Conservation (phyloP, 2,797 vertebrate species). For the Pseudochaenichthys georgianus region DNA sequence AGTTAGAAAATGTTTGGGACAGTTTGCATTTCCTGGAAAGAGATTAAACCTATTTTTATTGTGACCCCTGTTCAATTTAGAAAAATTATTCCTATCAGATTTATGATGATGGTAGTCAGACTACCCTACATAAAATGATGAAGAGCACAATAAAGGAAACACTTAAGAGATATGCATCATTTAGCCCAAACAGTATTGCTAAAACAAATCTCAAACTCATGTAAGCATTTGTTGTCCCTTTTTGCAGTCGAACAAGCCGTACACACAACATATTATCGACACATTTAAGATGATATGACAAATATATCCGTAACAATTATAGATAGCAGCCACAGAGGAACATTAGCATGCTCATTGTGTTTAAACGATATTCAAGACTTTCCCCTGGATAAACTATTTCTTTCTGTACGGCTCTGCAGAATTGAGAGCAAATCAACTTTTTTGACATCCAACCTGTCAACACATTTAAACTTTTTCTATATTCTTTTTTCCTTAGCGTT, state of each 20-base stretch:
- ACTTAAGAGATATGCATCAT: neutral
- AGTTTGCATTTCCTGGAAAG: neutral
- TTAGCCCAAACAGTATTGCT: too few species aligned
- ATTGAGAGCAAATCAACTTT: neutral
- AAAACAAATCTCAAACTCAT: too few species aligned
- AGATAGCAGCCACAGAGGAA: too few species aligned
- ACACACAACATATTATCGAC: too few species aligned
- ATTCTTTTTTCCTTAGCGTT: neutral
- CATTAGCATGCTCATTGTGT: neutral
- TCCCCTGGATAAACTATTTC: neutral
- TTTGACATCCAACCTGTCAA: slow-evolving; percentile 10
- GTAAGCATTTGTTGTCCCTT: too few species aligned
- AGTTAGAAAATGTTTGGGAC: slow-evolving; percentile 1
- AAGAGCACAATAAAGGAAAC: neutral
- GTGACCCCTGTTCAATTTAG: neutral
- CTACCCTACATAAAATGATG: neutral
- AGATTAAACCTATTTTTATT: slow-evolving; percentile 1
- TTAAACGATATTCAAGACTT: neutral
- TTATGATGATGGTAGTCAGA: slow-evolving; percentile 3
- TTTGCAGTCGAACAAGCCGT: too few species aligned
- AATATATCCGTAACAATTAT: too few species aligned
- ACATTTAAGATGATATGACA: too few species aligned
- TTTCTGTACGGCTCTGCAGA: slow-evolving; percentile 1
- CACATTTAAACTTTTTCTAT: neutral
- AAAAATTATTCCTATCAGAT: neutral